Percentiles rank a stretch among this genome's conserved stretches.
phyloP scores from a whole-genome alignment of 2,113 vertebrate genomes.

The Brachyhypopomus gauderio region DNA sequence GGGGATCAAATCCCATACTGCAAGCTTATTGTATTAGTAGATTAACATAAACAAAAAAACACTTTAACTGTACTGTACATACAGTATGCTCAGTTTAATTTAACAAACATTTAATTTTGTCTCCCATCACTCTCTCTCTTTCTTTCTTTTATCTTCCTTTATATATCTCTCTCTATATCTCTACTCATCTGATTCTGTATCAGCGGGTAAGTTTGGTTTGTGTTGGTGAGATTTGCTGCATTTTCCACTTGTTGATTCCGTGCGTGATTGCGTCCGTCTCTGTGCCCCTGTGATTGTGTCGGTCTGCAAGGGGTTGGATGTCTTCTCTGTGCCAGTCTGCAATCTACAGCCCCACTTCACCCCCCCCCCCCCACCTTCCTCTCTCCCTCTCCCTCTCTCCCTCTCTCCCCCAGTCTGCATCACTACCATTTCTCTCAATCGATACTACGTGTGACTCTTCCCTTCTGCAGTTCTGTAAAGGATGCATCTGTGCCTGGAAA shows the following conservation, averaged over 20 bases:
- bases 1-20: neutral
- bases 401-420: slow-evolving; percentile 13
- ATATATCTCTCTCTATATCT: slow-evolving; percentile 72
- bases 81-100: slow-evolving; percentile 47
- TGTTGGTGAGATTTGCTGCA: slow-evolving; percentile 76
- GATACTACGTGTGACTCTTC: slow-evolving; percentile 51
- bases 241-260: slow-evolving; percentile 73
- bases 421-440: slow-evolving; percentile 40
- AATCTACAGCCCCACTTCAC: slow-evolving; percentile 16
- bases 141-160: slow-evolving; percentile 64
- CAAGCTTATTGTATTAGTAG: neutral
- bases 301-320: slow-evolving; percentile 41
- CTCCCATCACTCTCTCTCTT: slow-evolving; percentile 81
- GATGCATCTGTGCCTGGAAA: slow-evolving; percentile 73
- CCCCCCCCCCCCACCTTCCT: slow-evolving; percentile 25
- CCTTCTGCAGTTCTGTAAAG: slow-evolving; percentile 70
- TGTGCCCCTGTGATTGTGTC: slow-evolving; percentile 41
- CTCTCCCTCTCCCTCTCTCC: slow-evolving; percentile 18
- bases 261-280: slow-evolving; percentile 52
- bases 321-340: slow-evolving; percentile 43
- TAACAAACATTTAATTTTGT: slow-evolving; percentile 95
- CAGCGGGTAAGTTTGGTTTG: slow-evolving; percentile 84
- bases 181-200: slow-evolving; percentile 75
- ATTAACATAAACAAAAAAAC: neutral
- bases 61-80: slow-evolving; percentile 38